Evolutionary conservation across 2,888 invertebrate genomes (phyloP).

Genomic region (Tubulanus polymorphus): DNA sequence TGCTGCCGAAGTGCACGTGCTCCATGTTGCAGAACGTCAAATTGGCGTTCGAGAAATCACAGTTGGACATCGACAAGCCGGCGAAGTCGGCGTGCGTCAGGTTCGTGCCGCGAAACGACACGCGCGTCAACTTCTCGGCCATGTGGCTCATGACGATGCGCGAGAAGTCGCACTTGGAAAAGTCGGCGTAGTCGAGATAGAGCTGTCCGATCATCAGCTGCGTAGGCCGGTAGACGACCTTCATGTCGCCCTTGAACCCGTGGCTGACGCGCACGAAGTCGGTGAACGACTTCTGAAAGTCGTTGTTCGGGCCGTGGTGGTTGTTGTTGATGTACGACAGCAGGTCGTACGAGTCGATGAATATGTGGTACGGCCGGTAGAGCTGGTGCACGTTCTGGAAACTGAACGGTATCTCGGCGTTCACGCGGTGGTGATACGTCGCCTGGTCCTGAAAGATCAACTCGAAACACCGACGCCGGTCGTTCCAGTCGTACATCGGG

Average conservation of each 20-base stretch:
- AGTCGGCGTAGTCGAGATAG: neutral
- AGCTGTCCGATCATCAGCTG: neutral
- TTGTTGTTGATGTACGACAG: neutral
- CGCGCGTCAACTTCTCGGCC: neutral
- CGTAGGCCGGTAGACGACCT: neutral
- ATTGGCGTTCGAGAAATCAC: neutral
- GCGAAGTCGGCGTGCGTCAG: neutral
- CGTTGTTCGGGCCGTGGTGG: neutral
- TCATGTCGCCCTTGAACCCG: neutral
- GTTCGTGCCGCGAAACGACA: neutral
- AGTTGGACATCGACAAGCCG: neutral
- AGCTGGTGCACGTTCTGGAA: neutral
- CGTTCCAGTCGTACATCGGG: neutral
- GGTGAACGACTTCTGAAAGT: conserved; percentile 1
- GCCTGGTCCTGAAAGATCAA: neutral
- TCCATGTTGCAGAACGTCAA: neutral
- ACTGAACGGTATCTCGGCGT: neutral
- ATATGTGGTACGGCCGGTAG: neutral
- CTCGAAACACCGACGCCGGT: neutral
- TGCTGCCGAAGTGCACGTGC: neutral
- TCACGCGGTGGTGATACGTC: neutral
- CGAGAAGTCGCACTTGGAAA: neutral
- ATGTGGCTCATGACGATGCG: neutral
- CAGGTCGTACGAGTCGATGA: neutral
- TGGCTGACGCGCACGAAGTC: neutral